phyloP scores from a whole-genome alignment of 2,888 invertebrate genomes.

The Synanthedon andrenaeformis region DNA sequence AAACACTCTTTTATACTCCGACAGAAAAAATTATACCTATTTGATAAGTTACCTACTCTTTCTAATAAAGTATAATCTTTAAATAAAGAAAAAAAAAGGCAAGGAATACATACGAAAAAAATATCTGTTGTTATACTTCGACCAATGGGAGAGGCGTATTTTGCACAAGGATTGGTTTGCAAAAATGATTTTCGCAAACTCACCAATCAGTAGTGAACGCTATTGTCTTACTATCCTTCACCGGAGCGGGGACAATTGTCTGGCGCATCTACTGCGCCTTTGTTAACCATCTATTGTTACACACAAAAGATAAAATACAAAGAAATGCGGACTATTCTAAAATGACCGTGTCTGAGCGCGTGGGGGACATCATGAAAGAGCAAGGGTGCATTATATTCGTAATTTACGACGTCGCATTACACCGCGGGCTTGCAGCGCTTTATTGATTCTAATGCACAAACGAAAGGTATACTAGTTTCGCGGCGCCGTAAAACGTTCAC shows the following conservation, averaged over 20 bases:
- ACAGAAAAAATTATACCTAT: slow-evolving; percentile 19
- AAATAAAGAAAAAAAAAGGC: slow-evolving; percentile 52
- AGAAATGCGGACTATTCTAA: slow-evolving; percentile 46
- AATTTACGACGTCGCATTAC: slow-evolving; percentile 51
- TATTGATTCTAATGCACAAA: slow-evolving; percentile 49
- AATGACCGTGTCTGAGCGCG: slow-evolving; percentile 39
- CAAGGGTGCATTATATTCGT: slow-evolving; percentile 59
- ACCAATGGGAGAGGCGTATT: slow-evolving; percentile 42
- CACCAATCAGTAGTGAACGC: slow-evolving; percentile 42
- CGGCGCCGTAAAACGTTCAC: slow-evolving; percentile 23
- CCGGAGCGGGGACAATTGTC: slow-evolving; percentile 32
- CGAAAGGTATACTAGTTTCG: slow-evolving; percentile 20
- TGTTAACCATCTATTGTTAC: slow-evolving; percentile 53
- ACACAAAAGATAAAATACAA: slow-evolving; percentile 62
- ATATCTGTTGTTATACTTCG: slow-evolving; percentile 42
- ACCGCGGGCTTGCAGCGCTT: slow-evolving; percentile 32
- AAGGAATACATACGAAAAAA: slow-evolving; percentile 44
- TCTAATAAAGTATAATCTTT: slow-evolving; percentile 59
- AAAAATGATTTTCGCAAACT: slow-evolving; percentile 60
- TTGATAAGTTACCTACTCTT: no score
- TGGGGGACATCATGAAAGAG: slow-evolving; percentile 44
- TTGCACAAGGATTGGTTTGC: slow-evolving; percentile 60
- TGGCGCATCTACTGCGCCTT: slow-evolving; percentile 27
- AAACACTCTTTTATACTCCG: no score
- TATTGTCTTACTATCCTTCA: slow-evolving; percentile 41